Percentiles rank a stretch among this genome's conserved stretches.
Evolutionary conservation across 2,888 invertebrate species (phyloP).

Genomic region (Willowsia nigromaculata): DNA sequence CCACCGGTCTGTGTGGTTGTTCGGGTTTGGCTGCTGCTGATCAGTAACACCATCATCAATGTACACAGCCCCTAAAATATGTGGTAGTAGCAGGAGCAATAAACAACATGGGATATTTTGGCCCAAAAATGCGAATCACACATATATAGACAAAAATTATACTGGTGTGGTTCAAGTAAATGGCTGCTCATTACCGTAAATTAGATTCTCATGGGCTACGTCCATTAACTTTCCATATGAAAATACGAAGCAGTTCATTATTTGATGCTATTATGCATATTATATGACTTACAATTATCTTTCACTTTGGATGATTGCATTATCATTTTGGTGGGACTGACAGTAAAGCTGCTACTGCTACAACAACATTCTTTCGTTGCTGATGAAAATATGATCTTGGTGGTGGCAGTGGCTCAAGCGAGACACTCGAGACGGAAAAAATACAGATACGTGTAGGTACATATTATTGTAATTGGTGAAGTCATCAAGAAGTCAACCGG

Average conservation of each 20-base stretch:
- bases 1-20: constrained; percentile 3
- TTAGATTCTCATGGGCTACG: constrained; percentile 50
- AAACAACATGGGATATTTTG: neutral
- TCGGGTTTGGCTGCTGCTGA: neutral
- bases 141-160: constrained; percentile 40
- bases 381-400: neutral
- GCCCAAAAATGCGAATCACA: neutral
- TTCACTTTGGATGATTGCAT: constrained; percentile 57
- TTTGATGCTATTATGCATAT: neutral
- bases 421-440: neutral
- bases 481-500: neutral
- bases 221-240: constrained; percentile 6
- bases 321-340: constrained; percentile 4
- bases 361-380: neutral
- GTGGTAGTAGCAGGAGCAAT: neutral
- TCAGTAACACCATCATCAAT: constrained; percentile 43
- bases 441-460: too few relatives aligned
- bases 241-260: neutral
- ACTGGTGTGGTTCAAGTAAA: constrained; percentile 32
- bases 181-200: constrained; percentile 58
- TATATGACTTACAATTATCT: constrained; percentile 53
- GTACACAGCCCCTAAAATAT: neutral
- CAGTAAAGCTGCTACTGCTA: neutral
- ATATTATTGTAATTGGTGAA: too few relatives aligned
- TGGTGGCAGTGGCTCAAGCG: neutral